Evolutionary conservation across 2,113 vertebrate genomes (phyloP).

Genomic region (Ciconia stormi): DNA sequence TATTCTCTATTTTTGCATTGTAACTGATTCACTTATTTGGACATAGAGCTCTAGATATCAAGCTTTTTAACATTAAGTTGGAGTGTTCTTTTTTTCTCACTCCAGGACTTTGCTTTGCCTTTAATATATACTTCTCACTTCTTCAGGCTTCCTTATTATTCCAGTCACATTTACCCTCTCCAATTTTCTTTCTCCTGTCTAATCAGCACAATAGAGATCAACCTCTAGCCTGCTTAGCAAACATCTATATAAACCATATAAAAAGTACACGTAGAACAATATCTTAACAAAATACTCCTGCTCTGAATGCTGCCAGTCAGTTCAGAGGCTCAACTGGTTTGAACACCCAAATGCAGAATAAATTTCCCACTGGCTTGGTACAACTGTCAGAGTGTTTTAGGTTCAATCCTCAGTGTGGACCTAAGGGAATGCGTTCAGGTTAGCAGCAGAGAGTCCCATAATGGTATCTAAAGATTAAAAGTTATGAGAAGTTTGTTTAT

Average conservation of each 20-base stretch:
- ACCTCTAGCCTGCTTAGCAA: neutral
- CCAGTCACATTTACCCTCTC: neutral
- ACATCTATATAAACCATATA: neutral
- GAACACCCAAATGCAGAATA: neutral
- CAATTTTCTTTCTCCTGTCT: neutral
- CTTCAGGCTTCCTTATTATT: neutral
- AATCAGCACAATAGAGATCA: neutral
- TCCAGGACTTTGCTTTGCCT: neutral
- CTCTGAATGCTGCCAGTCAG: neutral
- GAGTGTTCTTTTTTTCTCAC: neutral
- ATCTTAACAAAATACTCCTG: neutral
- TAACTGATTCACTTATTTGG: neutral
- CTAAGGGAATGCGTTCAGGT: neutral
- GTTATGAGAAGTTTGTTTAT: slow-evolving; percentile 21
- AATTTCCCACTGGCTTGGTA: slow-evolving; percentile 1
- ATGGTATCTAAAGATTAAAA: neutral
- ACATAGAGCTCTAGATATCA: neutral
- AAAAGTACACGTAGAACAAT: neutral
- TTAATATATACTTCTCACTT: neutral
- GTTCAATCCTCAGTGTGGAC: neutral
- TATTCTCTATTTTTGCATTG: neutral
- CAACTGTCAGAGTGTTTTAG: neutral
- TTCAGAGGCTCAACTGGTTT: neutral
- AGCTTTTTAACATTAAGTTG: neutral
- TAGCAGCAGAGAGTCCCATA: neutral